phyloP scores from a whole-genome alignment of 2,113 vertebrate genomes.

The Chunga burmeisteri region DNA sequence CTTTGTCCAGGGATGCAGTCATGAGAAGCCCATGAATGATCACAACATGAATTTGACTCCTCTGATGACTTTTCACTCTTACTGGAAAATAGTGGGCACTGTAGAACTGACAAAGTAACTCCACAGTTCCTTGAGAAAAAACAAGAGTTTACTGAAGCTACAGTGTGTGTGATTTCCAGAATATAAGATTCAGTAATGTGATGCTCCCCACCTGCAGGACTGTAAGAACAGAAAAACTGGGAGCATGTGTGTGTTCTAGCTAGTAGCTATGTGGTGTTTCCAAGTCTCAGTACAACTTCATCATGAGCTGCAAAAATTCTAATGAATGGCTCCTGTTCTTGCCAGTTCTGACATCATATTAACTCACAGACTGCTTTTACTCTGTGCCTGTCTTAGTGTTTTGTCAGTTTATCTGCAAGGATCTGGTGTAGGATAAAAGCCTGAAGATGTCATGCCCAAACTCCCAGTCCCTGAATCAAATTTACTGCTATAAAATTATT shows the following conservation, averaged over 20 bases:
- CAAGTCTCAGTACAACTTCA: neutral
- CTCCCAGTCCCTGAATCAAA: neutral
- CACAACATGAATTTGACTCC: neutral
- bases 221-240: neutral
- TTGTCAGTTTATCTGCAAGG: neutral
- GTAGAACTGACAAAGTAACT: neutral
- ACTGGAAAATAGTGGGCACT: neutral
- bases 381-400: neutral
- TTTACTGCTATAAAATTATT: neutral
- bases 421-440: neutral
- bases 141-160: neutral
- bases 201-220: neutral
- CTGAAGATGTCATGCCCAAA: neutral
- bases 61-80: neutral
- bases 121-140: neutral
- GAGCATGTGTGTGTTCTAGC: neutral
- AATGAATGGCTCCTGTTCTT: neutral
- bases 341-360: neutral
- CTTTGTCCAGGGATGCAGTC: neutral
- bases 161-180: neutral
- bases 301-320: neutral
- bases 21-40: neutral
- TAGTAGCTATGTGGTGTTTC: neutral
- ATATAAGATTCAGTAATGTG: neutral
- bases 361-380: neutral